These are phyloP conservation scores for Drosophila kikkawai DNA, from an alignment of 1,140 invertebrate species.

Conservation along the genomic window DNA sequence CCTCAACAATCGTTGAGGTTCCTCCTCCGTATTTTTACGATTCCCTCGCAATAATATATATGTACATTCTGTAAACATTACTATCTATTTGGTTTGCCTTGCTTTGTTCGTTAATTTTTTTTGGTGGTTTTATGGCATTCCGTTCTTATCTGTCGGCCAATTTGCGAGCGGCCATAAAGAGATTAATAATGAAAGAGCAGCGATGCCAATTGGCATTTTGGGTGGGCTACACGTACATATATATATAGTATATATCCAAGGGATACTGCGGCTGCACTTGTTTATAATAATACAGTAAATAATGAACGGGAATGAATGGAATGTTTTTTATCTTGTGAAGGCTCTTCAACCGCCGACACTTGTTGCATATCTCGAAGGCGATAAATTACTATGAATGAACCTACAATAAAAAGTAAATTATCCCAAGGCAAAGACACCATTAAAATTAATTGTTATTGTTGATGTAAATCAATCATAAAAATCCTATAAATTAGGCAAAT, in stretches of 20 bases:
- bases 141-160: slow-evolving; percentile 39
- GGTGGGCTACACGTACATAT: slow-evolving; percentile 28
- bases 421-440: not conserved
- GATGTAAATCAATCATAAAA: not conserved
- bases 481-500: not conserved
- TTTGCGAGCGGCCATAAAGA: slow-evolving; percentile 65
- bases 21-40: slow-evolving; percentile 5
- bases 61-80: slow-evolving; percentile 37
- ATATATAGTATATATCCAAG: not conserved
- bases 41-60: slow-evolving; percentile 9
- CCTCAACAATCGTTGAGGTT: not conserved
- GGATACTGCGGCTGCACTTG: not conserved
- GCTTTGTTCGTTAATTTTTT: slow-evolving; percentile 64
- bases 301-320: slow-evolving; percentile 2
- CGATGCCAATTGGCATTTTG: slow-evolving; percentile 54
- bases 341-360: not conserved
- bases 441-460: not conserved
- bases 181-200: slow-evolving; percentile 61
- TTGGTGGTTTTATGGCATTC: slow-evolving; percentile 57
- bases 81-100: slow-evolving; percentile 59
- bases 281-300: slow-evolving; percentile 2
- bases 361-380: not conserved
- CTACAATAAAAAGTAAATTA: not conserved
- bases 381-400: not conserved
- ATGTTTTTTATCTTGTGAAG: slow-evolving; percentile 4